phyloP scores from a whole-genome alignment of 2,113 vertebrate genomes.

The Acinonyx jubatus region DNA sequence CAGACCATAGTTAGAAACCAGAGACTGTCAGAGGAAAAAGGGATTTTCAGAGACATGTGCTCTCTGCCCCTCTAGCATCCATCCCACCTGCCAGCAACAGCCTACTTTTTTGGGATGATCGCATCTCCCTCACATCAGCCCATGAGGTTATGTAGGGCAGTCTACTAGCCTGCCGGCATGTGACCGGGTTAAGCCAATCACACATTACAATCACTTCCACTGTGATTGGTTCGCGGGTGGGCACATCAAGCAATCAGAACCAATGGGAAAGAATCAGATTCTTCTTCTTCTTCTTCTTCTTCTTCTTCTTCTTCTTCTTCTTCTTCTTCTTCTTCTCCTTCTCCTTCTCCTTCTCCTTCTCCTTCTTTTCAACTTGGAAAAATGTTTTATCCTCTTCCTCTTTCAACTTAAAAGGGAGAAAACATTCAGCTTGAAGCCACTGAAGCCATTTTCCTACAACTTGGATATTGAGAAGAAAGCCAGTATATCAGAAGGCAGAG shows the following conservation, averaged over 20 bases:
- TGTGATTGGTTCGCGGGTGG: neutral
- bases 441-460: neutral
- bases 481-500: neutral
- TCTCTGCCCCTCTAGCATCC: neutral
- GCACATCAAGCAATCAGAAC: neutral
- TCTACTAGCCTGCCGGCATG: accelerated
- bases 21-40: neutral
- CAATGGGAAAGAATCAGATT: neutral
- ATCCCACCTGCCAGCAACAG: neutral
- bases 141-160: neutral
- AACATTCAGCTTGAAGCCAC: neutral
- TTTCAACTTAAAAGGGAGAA: neutral
- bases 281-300: no score
- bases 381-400: neutral
- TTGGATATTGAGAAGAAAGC: neutral
- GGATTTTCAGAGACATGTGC: neutral
- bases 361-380: neutral
- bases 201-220: neutral
- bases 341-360: no score
- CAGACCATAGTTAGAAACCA: neutral
- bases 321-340: no score
- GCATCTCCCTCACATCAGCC: neutral
- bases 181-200: neutral
- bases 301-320: no score
- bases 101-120: neutral